phyloP scores from a whole-genome alignment of 2,888 invertebrate species.

The Drepana falcataria region DNA sequence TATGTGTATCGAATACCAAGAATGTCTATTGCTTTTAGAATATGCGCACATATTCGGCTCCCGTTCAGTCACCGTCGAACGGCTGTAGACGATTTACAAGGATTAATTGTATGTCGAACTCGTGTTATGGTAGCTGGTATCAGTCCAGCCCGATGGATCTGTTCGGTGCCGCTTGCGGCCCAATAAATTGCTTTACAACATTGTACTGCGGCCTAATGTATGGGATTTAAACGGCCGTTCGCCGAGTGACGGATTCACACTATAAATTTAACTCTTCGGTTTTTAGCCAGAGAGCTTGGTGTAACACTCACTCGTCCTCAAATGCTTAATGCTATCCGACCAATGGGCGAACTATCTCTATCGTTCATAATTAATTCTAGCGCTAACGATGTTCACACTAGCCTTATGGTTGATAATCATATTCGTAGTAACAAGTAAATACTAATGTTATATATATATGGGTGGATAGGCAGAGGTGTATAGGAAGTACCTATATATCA shows the following conservation, averaged over 20 bases:
- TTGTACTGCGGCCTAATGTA: conserved; percentile 1
- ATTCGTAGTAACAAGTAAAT: too few relatives aligned
- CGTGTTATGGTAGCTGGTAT: conserved; percentile 20
- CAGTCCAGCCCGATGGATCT: conserved; percentile 22
- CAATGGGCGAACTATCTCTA: too few relatives aligned
- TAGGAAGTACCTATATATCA: too few relatives aligned
- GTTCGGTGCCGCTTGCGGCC: conserved; percentile 2
- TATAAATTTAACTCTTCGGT: neutral
- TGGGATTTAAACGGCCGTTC: neutral
- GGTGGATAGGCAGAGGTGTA: too few relatives aligned
- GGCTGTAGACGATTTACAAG: conserved; percentile 19
- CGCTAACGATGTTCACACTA: too few relatives aligned
- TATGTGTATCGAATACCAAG: neutral
- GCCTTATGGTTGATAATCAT: too few relatives aligned
- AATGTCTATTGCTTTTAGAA: neutral
- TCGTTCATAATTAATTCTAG: too few relatives aligned
- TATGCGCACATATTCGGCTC: neutral
- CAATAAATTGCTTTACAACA: conserved; percentile 1
- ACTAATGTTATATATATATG: too few relatives aligned
- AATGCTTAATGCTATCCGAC: too few relatives aligned
- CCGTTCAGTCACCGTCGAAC: conserved; percentile 1
- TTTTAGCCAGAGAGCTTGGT: too few relatives aligned
- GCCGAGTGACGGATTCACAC: neutral
- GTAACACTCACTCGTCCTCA: too few relatives aligned
- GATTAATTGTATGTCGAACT: conserved; percentile 31